These are phyloP conservation scores for Eupithecia tripunctaria DNA, from an alignment of 2,888 invertebrate genomes.

Conservation along the genomic window DNA sequence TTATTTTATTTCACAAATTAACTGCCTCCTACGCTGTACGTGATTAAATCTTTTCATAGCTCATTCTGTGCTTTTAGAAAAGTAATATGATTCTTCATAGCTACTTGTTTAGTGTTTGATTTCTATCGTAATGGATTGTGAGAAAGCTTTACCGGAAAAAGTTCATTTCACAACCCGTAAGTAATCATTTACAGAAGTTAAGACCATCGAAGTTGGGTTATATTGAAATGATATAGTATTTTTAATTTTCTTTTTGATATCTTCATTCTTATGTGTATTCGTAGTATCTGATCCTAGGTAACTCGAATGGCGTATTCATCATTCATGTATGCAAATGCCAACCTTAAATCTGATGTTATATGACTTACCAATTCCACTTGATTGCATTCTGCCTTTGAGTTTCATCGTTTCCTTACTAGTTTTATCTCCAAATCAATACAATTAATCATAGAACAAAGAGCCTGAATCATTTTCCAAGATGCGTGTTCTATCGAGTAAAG, in stretches of 20 bases:
- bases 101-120: conserved; percentile 30
- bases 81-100: conserved; percentile 34
- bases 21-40: conserved; percentile 42
- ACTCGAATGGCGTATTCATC: background rate
- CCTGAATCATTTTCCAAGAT: conserved; percentile 24
- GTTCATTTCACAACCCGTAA: background rate
- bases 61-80: conserved; percentile 38
- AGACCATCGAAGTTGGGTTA: background rate
- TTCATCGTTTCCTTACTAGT: background rate
- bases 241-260: background rate
- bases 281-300: background rate
- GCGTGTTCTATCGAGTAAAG: conserved; percentile 18
- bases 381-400: background rate
- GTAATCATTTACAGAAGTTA: background rate
- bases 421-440: conserved; percentile 8
- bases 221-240: background rate
- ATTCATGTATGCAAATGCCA: background rate
- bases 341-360: background rate
- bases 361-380: background rate
- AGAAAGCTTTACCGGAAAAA: conserved; percentile 8
- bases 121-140: conserved; percentile 15
- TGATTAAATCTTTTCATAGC: conserved; percentile 43
- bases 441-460: conserved; percentile 27
- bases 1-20: conserved; percentile 44
- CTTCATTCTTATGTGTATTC: background rate